phyloP scores from a whole-genome alignment of 2,113 vertebrate species.

The Brachypteracias leptosomus region DNA sequence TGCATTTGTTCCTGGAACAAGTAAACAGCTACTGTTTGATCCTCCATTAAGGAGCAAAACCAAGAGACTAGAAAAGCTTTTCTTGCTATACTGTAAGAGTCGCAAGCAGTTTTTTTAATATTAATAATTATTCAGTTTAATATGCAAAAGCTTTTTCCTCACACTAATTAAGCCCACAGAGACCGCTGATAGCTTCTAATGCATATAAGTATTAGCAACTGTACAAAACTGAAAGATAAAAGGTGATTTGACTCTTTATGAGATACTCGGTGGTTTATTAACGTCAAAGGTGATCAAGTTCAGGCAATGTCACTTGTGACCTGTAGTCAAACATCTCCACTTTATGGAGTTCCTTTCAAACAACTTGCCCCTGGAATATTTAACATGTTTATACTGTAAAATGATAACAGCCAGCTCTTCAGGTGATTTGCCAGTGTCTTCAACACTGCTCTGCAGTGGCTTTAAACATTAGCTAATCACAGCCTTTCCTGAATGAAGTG shows the following conservation, averaged over 20 bases:
- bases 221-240: not conserved
- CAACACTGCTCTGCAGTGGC: accelerated
- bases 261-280: not conserved
- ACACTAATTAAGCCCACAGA: conserved; percentile 29
- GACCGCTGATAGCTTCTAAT: not conserved
- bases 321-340: not conserved
- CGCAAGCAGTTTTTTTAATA: not conserved
- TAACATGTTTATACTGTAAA: not conserved
- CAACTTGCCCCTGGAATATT: not conserved
- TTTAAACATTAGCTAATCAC: not conserved
- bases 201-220: not conserved
- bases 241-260: not conserved
- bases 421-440: not conserved
- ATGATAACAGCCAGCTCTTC: not conserved
- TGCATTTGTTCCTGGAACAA: not conserved
- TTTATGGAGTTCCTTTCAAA: not conserved
- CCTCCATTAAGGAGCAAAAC: not conserved
- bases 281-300: not conserved
- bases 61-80: not conserved
- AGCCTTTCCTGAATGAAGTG: not conserved
- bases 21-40: not conserved
- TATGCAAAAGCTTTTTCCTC: not conserved
- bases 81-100: not conserved
- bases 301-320: not conserved
- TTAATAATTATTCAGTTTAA: conserved; percentile 4